Evolutionary conservation across 2,113 vertebrate species (phyloP).

Genomic region (Gymnarchus niloticus): DNA sequence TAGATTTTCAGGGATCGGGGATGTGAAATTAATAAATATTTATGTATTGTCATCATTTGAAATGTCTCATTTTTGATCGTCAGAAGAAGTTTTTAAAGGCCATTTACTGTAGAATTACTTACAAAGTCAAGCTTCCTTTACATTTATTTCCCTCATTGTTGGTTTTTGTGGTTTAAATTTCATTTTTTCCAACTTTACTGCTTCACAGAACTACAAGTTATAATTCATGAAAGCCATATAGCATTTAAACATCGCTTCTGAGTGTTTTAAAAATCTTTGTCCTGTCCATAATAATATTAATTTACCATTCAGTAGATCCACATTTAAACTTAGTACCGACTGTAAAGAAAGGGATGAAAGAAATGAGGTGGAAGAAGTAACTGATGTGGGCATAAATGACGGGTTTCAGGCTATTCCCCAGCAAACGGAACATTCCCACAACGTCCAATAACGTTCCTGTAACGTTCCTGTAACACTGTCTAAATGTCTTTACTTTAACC

Average conservation of each 20-base stretch:
- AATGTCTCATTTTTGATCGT: not conserved
- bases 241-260: not conserved
- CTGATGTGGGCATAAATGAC: too few relatives aligned
- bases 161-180: not conserved
- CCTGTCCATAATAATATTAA: not conserved
- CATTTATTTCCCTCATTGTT: not conserved
- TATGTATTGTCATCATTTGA: not conserved
- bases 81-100: not conserved
- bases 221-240: not conserved
- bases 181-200: not conserved
- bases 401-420: too few relatives aligned
- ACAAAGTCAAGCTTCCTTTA: not conserved
- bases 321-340: not conserved
- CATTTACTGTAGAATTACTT: not conserved
- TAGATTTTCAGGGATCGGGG: not conserved
- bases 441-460: too few relatives aligned
- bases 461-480: too few relatives aligned
- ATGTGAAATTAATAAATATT: not conserved
- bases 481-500: not conserved
- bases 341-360: too few relatives aligned
- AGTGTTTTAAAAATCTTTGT: not conserved
- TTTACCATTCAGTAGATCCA: not conserved
- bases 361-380: too few relatives aligned
- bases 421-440: too few relatives aligned
- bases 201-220: not conserved